phyloP scores from a whole-genome alignment of 2,797 vertebrate species.

The Buphagus erythrorhynchus region DNA sequence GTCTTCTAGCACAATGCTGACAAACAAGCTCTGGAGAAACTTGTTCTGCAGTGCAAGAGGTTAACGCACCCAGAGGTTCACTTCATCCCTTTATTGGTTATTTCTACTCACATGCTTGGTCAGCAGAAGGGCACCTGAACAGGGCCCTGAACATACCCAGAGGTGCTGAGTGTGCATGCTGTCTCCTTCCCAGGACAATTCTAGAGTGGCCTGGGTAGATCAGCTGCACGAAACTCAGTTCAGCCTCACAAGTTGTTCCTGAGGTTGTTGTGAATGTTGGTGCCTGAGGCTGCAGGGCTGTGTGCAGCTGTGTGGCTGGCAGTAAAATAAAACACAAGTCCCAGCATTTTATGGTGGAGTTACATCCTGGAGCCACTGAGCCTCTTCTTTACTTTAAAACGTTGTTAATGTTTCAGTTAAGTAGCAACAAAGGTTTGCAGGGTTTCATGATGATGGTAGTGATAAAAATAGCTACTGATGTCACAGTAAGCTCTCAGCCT shows the following conservation, averaged over 20 bases:
- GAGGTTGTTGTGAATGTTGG: not conserved
- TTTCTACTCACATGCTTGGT: not conserved
- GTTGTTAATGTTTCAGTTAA: not conserved
- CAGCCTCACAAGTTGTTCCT: not conserved
- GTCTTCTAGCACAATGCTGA: not conserved
- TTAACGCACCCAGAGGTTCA: not conserved
- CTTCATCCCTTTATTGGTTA: not conserved
- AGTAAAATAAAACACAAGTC: not conserved
- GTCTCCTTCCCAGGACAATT: no score
- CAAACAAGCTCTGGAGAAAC: not conserved
- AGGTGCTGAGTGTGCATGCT: no score
- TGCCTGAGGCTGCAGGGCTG: not conserved
- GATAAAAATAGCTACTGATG: not conserved
- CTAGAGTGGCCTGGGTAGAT: not conserved
- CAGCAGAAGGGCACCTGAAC: not conserved
- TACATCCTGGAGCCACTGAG: fast-evolving
- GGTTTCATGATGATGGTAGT: not conserved
- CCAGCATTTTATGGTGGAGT: not conserved
- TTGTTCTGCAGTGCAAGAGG: not conserved
- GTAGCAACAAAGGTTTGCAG: not conserved
- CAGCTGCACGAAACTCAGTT: not conserved
- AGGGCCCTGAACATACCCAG: no score
- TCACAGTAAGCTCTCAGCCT: not conserved
- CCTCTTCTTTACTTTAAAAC: not conserved
- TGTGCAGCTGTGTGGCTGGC: fast-evolving